Percentiles rank a stretch among this genome's conserved stretches.
These are phyloP conservation scores for Stegophylla sp. DNA, from an alignment of 2,888 invertebrate species.

Conservation along the genomic window DNA sequence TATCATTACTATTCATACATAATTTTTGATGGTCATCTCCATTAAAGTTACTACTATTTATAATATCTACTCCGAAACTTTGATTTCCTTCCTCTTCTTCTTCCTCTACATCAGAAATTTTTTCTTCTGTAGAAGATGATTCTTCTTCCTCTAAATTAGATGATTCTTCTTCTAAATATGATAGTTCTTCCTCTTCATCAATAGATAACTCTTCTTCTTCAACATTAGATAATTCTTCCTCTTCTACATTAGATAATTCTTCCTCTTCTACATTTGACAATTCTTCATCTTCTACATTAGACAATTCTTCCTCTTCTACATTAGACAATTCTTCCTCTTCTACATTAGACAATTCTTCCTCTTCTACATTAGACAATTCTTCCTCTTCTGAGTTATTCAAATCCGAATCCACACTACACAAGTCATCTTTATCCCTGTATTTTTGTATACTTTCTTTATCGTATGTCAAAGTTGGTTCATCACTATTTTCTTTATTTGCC, in stretches of 20 bases:
- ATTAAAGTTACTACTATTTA: background rate
- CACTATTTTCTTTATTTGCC: background rate
- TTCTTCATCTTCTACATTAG: background rate
- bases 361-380: too few species aligned
- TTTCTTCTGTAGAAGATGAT: background rate
- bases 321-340: too few species aligned
- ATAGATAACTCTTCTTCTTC: background rate
- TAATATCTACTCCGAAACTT: background rate
- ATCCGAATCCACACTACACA: too few species aligned
- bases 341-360: too few species aligned
- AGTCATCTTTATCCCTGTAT: background rate
- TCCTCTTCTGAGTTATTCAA: too few species aligned
- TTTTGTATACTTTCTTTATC: background rate
- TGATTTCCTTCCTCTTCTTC: background rate
- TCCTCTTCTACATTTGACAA: background rate
- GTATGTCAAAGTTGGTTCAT: background rate
- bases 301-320: too few species aligned
- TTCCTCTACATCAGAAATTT: background rate
- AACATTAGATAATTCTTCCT: background rate
- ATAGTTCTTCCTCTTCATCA: background rate
- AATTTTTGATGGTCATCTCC: background rate
- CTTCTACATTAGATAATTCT: background rate
- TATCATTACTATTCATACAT: background rate
- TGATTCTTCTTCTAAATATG: background rate
- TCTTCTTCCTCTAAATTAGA: background rate